Evolutionary conservation across 2,888 invertebrate genomes (phyloP), one percentile per base, ranked within the genome.

Genomic region (Rhagium mordax): DNA sequence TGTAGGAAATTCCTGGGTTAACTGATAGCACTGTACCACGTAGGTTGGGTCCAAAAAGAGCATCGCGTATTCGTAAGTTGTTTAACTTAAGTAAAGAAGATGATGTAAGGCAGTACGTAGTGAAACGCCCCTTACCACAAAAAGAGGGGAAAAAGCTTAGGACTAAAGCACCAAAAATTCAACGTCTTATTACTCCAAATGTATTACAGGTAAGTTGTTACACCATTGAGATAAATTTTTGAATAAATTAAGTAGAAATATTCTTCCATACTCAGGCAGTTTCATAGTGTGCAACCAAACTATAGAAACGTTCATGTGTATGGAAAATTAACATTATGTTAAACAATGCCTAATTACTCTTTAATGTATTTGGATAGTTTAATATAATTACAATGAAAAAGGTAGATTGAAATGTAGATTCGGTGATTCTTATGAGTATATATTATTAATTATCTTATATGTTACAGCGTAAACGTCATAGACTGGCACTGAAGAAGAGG

Each of bases 61-160:
- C 99, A 0, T 97, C 96, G 85, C 96, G 96, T 88, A 98, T 98
- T 90, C 93, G 98, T 79, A 98, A 98, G 87, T 91, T 99, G 71
- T 99, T 98, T 91, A 98, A 98, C 89, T 90, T 99, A 85, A 90
- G 91, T 85, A 99, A 98, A 90, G 95, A 98, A 85, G 99, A 99
- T 89, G 98, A 99, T 90, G 98, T 99, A 1, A 93, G 98, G 81
- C 95, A 96, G 82, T 99, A 96, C 86, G 99, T 99, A 71, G 96
- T 99, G 78, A 96, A 98, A 88, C 93, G 98, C 76, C 95, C 98
- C 7, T 92, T 96, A 83, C 94, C 96, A 70, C 92, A 94, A 80
- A 94, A 93, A 88, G 94, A 94, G 80, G 94, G 94, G 86, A 93
- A 94, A 88, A 93, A 94, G 88, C 76, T 29, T 15, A 53, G 91